Percentiles rank a stretch among this genome's conserved stretches.
phyloP scores from a whole-genome alignment of 2,113 vertebrate species.

The Chloebia gouldiae region DNA sequence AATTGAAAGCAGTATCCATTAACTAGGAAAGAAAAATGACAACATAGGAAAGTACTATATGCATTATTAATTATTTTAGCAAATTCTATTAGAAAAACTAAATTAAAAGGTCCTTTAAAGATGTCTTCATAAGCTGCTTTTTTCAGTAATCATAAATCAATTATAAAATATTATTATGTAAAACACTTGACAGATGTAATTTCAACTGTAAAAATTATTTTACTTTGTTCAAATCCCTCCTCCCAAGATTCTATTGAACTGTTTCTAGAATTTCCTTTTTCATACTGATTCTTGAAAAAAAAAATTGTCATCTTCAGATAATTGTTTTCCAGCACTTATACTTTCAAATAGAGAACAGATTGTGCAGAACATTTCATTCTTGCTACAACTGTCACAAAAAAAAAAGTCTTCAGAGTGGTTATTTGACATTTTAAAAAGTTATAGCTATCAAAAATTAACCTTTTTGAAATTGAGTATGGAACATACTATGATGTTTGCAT shows the following conservation, averaged over 20 bases:
- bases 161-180: not conserved
- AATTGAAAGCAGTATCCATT: conserved; percentile 52
- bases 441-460: not conserved
- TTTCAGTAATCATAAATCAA: conserved; percentile 48
- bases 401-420: not conserved
- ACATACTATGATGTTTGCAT: not conserved
- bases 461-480: not conserved
- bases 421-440: not conserved
- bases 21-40: conserved; percentile 48
- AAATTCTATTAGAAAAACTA: conserved; percentile 48
- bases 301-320: not conserved
- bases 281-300: not conserved
- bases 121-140: conserved; percentile 11
- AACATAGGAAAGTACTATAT: conserved; percentile 28
- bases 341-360: not conserved
- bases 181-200: not conserved
- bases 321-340: not conserved
- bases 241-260: not conserved
- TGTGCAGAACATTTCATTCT: not conserved
- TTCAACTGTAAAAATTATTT: not conserved
- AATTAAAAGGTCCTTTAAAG: conserved; percentile 48
- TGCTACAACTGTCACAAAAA: not conserved
- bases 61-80: conserved; percentile 63
- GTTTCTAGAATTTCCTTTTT: not conserved
- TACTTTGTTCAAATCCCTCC: not conserved